Evolutionary conservation across 1,140 invertebrate species (phyloP).

Genomic region (Pogonus chalceus): DNA sequence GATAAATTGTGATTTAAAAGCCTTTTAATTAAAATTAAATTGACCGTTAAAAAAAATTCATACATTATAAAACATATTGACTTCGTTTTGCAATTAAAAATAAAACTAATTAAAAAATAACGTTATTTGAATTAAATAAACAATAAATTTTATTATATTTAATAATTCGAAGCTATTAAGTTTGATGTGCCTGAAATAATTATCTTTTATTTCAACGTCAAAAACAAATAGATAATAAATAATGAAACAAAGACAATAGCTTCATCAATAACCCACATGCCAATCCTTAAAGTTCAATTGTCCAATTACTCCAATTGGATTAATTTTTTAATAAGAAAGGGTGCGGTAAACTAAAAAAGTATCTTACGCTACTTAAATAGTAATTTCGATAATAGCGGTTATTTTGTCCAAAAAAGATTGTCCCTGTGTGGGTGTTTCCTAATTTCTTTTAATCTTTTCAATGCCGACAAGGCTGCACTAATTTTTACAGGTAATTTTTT

Average conservation of each 20-base stretch:
- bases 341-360: neutral
- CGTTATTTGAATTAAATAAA: neutral
- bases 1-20: too few relatives aligned
- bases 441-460: neutral
- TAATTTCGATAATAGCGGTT: neutral
- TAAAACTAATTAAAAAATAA: neutral
- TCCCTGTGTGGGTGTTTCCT: neutral
- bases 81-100: neutral
- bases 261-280: neutral
- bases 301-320: neutral
- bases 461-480: neutral
- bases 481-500: neutral
- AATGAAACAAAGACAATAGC: too few relatives aligned
- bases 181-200: too few relatives aligned
- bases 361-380: neutral
- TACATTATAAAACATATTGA: neutral
- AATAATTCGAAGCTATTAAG: too few relatives aligned
- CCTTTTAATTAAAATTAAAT: too few relatives aligned
- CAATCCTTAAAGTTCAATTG: neutral
- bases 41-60: neutral
- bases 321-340: neutral
- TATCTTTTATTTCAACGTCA: too few relatives aligned
- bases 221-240: neutral
- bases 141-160: neutral
- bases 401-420: neutral